phyloP scores from a whole-genome alignment of 2,888 invertebrate species.

The Plagiodera versicolora region DNA sequence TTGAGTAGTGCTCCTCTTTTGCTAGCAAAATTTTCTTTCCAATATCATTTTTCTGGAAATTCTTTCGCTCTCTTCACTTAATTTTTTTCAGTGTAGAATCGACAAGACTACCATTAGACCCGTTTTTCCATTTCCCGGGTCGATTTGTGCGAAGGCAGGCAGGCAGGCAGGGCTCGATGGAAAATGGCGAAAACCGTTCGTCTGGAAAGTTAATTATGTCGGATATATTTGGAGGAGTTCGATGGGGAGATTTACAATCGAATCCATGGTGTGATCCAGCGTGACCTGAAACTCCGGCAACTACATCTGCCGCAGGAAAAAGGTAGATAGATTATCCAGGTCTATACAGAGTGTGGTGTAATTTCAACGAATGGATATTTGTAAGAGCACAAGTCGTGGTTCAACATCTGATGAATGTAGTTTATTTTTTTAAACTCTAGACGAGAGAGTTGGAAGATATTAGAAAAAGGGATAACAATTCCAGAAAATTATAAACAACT shows the following conservation, averaged over 20 bases:
- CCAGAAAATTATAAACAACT: too few species aligned
- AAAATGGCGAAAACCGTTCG: constrained; percentile 49
- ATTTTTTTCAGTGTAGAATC: neutral
- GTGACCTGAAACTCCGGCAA: constrained; percentile 26
- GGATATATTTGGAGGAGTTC: constrained; percentile 49
- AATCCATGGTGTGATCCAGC: constrained; percentile 47
- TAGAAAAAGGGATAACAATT: too few species aligned
- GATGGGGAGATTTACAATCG: constrained; percentile 51
- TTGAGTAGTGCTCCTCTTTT: too few species aligned
- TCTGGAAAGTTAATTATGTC: constrained; percentile 54
- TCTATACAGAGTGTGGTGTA: too few species aligned
- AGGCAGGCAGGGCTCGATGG: constrained; percentile 17
- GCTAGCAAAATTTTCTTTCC: too few species aligned
- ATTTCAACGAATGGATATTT: neutral
- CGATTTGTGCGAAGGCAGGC: neutral
- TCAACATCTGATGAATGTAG: too few species aligned
- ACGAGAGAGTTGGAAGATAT: too few species aligned
- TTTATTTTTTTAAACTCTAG: too few species aligned
- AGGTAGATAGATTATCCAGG: neutral
- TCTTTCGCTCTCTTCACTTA: too few species aligned
- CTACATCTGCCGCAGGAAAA: constrained; percentile 1
- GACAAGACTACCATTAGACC: neutral
- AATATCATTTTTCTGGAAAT: too few species aligned
- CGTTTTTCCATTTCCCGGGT: neutral
- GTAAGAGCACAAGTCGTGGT: too few species aligned